These are phyloP conservation scores for Xenus cinereus DNA, from an alignment of 2,113 vertebrate species.

Conservation along the genomic window DNA sequence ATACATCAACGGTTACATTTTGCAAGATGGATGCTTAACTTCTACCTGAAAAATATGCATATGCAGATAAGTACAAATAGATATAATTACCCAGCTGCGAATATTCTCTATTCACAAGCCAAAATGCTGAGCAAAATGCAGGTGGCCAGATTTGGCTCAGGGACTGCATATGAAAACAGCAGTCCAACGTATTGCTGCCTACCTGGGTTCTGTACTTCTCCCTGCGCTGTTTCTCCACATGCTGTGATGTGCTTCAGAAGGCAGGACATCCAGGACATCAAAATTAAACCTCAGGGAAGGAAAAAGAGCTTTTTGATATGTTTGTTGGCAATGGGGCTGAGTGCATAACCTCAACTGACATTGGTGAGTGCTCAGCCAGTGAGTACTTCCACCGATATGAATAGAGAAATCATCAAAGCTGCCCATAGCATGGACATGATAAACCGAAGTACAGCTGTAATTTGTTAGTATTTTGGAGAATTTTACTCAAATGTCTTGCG, in stretches of 20 bases:
- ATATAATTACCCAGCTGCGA: conserved; percentile 40
- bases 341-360: background rate
- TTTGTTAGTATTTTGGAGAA: background rate
- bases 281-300: background rate
- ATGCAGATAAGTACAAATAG: background rate
- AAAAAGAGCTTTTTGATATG: background rate
- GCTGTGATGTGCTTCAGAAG: background rate
- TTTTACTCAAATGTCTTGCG: background rate
- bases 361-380: background rate
- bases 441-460: background rate
- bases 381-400: background rate
- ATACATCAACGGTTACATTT: background rate
- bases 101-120: conserved; percentile 8
- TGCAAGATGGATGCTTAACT: background rate
- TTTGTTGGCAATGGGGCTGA: background rate
- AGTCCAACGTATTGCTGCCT: background rate
- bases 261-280: background rate
- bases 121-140: conserved; percentile 32
- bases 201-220: background rate
- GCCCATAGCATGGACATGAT: background rate
- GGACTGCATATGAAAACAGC: background rate
- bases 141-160: background rate
- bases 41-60: background rate
- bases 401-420: background rate
- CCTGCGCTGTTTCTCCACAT: background rate